Evolutionary conservation across 1,140 invertebrate genomes (phyloP), one percentile per base, ranked within the genome.

Genomic region (Nasonia giraulti): DNA sequence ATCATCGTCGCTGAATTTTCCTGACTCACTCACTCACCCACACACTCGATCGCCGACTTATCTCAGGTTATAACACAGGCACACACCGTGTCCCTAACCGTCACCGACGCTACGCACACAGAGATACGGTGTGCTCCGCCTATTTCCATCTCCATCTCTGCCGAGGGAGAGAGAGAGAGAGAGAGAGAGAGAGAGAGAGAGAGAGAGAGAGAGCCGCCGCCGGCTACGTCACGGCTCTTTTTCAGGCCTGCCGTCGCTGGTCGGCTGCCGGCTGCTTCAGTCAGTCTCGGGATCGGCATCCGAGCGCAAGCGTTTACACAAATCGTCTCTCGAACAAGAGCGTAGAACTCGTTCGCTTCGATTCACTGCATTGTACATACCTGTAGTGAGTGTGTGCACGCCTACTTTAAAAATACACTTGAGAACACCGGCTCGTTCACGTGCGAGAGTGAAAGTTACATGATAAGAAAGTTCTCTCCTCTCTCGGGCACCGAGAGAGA

Each of bases 21-120:
- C 55, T 62, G 55, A 62, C 55, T 62, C 55, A 62, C 55, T 62
- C 55, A 62, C 55, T 62, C 55, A 62, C 55, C 55, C 55, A 62
- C 55, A 62, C 47, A 50, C 47, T 5, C 47, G 12, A 50, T 50
- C 47, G 20, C 20, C 14, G 55, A 62, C 55, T 62, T 62, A 62
- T 62, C 55, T 62, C 55, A 62, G 55, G 20, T 62, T 62, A 17
- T 37, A 37, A 37, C 33, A 62, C 7, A n/a, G 2, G 27, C 27
- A 50, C 14, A 17, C 14, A 50, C 17, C 17, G 55, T 62, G 20
- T 62, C 55, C 20, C 55, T 7, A 10, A 44, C 7, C 40, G 40
- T 62, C 55, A n/a, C 20, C 55, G 55, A n/a, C 55, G 50, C 12
- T 14, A 55, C 50, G 50, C 50, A 20, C 17, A 20, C 50, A n/a